phyloP scores from a whole-genome alignment of 2,888 invertebrate species.

The Thecophora atra region DNA sequence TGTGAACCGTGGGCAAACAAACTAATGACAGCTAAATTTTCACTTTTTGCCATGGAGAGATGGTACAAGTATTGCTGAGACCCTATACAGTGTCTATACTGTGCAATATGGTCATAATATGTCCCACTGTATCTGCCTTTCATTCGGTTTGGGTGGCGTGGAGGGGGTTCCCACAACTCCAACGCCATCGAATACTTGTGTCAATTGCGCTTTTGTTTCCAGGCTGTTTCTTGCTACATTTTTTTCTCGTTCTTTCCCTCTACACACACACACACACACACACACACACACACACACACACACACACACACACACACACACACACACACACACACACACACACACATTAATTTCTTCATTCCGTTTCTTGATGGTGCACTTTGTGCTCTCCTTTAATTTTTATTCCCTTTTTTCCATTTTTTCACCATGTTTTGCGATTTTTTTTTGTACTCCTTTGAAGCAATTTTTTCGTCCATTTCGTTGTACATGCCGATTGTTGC shows the following conservation, averaged over 20 bases:
- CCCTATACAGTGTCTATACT: background rate
- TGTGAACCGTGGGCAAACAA: no score
- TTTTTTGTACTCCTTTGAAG: background rate
- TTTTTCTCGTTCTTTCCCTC: constrained; percentile 27
- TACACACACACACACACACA: no score
- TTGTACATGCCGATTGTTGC: background rate
- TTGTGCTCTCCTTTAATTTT: constrained; percentile 27
- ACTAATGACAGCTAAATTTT: no score
- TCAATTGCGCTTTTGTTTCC: constrained; percentile 45
- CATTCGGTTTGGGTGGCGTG: no score
- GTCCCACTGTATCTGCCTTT: constrained; percentile 36
- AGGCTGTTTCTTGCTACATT: constrained; percentile 37
- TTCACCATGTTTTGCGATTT: background rate
- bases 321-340: no score
- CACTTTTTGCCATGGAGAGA: no score
- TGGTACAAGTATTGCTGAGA: no score
- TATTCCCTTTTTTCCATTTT: constrained; percentile 5
- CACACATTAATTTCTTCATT: constrained; percentile 11
- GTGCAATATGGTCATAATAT: constrained; percentile 25
- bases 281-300: no score
- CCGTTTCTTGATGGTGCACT: background rate
- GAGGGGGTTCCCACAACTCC: background rate
- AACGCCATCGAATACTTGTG: constrained; percentile 41
- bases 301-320: no score
- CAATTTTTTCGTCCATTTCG: constrained; percentile 21